Conservation (phyloP, 1,140 invertebrate genomes). For the Panonychus citri region DNA sequence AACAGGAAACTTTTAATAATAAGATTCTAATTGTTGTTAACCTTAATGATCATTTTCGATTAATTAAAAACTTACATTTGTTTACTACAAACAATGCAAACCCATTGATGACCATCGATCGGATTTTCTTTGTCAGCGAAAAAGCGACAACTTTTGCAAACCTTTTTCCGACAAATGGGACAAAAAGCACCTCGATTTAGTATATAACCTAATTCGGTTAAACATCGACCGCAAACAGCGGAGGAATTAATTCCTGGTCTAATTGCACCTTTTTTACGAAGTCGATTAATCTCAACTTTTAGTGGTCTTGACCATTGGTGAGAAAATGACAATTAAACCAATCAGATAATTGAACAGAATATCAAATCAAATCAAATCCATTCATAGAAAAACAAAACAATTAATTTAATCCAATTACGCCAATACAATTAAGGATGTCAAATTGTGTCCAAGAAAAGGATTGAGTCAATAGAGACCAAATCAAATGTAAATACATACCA, state of each 20-base stretch:
- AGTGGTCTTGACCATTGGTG: constrained; percentile 9
- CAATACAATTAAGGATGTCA: too few species aligned
- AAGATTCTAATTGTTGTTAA: too few species aligned
- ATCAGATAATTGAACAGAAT: too few species aligned
- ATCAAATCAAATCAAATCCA: too few species aligned
- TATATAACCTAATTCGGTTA: constrained; percentile 40
- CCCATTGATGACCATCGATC: constrained; percentile 34
- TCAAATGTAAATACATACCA: too few species aligned
- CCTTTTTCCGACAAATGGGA: constrained; percentile 37
- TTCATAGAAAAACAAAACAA: too few species aligned
- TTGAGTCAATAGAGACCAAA: too few species aligned
- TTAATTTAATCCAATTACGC: too few species aligned
- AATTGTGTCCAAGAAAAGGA: too few species aligned
- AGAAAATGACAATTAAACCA: neutral
- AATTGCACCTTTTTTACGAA: constrained; percentile 14
- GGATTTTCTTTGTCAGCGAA: constrained; percentile 19
- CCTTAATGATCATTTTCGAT: neutral
- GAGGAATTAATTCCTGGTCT: constrained; percentile 11
- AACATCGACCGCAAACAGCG: constrained; percentile 40
- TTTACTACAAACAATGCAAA: constrained; percentile 46
- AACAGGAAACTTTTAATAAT: too few species aligned
- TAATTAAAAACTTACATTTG: constrained; percentile 35
- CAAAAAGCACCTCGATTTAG: constrained; percentile 47
- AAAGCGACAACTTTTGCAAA: constrained; percentile 46
- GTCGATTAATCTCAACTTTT: constrained; percentile 12